phyloP scores from a whole-genome alignment of 2,888 invertebrate genomes.

The Thalpophila matura region DNA sequence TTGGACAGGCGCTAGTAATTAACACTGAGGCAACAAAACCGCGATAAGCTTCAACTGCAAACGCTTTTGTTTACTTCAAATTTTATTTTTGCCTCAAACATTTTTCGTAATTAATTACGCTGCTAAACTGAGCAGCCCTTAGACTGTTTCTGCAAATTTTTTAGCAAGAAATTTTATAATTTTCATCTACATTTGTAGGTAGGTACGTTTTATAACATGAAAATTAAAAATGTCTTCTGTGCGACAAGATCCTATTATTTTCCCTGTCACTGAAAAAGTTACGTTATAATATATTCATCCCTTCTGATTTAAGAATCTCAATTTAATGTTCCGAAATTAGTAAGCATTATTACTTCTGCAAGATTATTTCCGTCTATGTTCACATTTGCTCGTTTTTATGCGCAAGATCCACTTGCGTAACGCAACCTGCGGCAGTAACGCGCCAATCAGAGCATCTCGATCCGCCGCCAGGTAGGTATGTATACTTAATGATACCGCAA shows the following conservation, averaged over 20 bases:
- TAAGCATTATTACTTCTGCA: conserved; percentile 21
- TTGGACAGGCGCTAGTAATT: conserved; percentile 58
- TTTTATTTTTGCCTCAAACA: conserved; percentile 50
- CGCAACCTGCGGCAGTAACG: conserved; percentile 66
- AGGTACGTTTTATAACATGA: conserved; percentile 16
- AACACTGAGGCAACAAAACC: conserved; percentile 58
- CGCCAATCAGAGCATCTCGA: conserved; percentile 85
- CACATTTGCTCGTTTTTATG: conserved; percentile 59
- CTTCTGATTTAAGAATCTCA: too few species aligned
- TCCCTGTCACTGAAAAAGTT: too few species aligned
- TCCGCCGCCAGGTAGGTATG: conserved; percentile 62
- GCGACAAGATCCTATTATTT: too few species aligned
- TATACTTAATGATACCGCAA: conserved; percentile 61
- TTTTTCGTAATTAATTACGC: conserved; percentile 62
- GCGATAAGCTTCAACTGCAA: conserved; percentile 51
- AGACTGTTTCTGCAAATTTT: conserved; percentile 15
- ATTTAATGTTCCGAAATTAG: too few species aligned
- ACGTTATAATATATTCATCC: too few species aligned
- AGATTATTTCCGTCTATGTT: conserved; percentile 49
- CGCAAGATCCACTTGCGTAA: conserved; percentile 73
- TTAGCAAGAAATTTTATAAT: conserved; percentile 27
- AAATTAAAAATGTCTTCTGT: conserved; percentile 25
- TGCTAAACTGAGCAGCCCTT: conserved; percentile 35
- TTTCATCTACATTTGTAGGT: conserved; percentile 25
- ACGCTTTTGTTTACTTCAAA: conserved; percentile 52